Percentiles rank a stretch among this genome's conserved stretches.
Conservation (phyloP, 1,140 invertebrate genomes). For the Drosophila ananassae region DNA sequence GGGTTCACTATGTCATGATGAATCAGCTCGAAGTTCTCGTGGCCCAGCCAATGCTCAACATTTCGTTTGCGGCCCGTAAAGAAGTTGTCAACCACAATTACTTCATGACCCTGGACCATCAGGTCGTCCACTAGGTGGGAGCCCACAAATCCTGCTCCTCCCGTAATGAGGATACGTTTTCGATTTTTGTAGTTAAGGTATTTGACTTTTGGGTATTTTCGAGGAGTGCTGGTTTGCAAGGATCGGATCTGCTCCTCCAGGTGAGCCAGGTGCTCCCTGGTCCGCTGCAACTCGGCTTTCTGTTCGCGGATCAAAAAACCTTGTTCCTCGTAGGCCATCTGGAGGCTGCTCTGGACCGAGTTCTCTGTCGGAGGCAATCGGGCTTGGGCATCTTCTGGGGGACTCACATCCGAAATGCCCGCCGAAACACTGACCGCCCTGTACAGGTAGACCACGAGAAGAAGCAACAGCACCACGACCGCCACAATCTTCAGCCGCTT, state of each 20-base stretch:
- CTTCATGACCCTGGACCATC: conserved; percentile 98
- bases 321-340: conserved; percentile 62
- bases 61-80: conserved; percentile 98
- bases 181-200: conserved; percentile 95
- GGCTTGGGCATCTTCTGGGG: conserved; percentile 49
- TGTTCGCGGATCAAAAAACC: conserved; percentile 56
- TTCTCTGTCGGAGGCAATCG: conserved; percentile 62
- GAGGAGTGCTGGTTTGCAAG: conserved; percentile 90
- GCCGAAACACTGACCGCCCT: conserved; percentile 21
- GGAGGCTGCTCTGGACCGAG: conserved; percentile 46
- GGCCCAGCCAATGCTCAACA: conserved; percentile 99
- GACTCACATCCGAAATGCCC: not conserved
- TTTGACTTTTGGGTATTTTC: conserved; percentile 95
- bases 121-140: conserved; percentile 98
- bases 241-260: conserved; percentile 89
- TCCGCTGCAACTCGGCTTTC: conserved; percentile 86
- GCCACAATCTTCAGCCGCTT: conserved; percentile 70
- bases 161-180: conserved; percentile 96
- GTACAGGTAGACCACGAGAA: conserved; percentile 60
- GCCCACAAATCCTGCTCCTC: conserved; percentile 99
- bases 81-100: conserved; percentile 99
- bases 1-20: conserved; percentile 99
- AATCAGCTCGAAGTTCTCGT: conserved; percentile 99
- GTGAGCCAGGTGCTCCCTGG: conserved; percentile 87
- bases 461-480: conserved; percentile 16